Evolutionary conservation across 2,888 invertebrate genomes (phyloP).

Genomic region (Torymus auratus): DNA sequence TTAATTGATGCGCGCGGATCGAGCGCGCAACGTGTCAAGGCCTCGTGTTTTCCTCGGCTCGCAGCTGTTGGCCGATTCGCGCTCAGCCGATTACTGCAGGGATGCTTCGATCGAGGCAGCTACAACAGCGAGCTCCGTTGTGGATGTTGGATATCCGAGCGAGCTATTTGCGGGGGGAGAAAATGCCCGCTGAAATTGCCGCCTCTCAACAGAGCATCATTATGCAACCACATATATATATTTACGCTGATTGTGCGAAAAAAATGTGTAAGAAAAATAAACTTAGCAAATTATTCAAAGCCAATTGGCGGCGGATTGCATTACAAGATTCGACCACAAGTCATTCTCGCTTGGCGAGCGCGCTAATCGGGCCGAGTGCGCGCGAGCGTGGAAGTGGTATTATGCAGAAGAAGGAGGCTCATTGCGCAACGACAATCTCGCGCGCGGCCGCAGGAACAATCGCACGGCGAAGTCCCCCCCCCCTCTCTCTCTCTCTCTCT

Average conservation of each 20-base stretch:
- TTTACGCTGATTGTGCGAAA: conserved; percentile 35
- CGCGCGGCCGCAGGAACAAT: conserved; percentile 45
- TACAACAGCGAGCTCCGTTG: too few species aligned
- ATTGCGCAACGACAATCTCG: conserved; percentile 46
- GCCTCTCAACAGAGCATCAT: conserved; percentile 36
- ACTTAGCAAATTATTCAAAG: conserved; percentile 33
- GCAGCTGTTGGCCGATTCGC: too few species aligned
- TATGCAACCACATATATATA: conserved; percentile 30
- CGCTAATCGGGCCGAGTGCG: conserved; percentile 36
- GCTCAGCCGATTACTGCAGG: too few species aligned
- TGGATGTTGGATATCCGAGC: too few species aligned
- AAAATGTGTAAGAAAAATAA: conserved; percentile 35
- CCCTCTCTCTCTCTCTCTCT: background rate
- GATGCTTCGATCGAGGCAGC: too few species aligned
- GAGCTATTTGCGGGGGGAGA: background rate
- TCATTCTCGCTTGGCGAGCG: conserved; percentile 40
- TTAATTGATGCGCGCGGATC: too few species aligned
- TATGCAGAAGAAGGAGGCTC: conserved; percentile 42
- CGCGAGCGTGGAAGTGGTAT: conserved; percentile 13
- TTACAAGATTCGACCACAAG: conserved; percentile 44
- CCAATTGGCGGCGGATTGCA: conserved; percentile 42
- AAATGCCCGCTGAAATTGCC: background rate
- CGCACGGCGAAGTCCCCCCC: background rate
- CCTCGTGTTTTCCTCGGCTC: too few species aligned
- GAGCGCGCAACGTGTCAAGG: too few species aligned